Conservation (phyloP, 2,113 vertebrate species). For the Bettongia penicillata region DNA sequence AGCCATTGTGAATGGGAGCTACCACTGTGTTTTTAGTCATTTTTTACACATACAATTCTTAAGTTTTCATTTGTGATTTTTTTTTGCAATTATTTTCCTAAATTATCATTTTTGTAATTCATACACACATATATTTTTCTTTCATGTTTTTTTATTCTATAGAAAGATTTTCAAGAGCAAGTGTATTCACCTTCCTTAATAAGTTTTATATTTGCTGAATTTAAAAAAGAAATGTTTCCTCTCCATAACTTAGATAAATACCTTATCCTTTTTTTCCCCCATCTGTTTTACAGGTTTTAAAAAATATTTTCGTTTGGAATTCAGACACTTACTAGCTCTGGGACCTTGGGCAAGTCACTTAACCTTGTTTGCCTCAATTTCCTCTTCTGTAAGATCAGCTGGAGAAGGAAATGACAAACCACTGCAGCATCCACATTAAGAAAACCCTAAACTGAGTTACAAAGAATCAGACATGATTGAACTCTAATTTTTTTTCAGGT, state of each 20-base stretch:
- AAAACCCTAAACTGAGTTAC: too few relatives aligned
- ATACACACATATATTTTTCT: background rate
- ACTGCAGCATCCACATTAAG: background rate
- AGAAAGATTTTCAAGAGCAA: background rate
- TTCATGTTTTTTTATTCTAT: background rate
- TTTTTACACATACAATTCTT: background rate
- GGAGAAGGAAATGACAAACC: background rate
- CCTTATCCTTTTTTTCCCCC: background rate
- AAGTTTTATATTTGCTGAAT: background rate
- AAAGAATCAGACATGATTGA: too few relatives aligned
- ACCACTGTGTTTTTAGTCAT: background rate
- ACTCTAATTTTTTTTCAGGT: too few relatives aligned
- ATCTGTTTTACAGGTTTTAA: background rate
- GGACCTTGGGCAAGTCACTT: background rate
- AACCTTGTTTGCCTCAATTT: background rate
- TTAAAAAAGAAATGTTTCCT: background rate
- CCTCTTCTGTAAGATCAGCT: background rate
- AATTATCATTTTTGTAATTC: background rate
- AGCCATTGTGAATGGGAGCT: background rate
- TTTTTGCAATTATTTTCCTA: background rate
- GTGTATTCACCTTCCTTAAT: background rate
- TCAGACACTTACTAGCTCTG: background rate
- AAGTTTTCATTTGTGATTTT: background rate
- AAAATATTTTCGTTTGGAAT: background rate
- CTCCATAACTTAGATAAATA: background rate